Percentiles rank a stretch among this genome's conserved stretches.
Evolutionary conservation across 2,888 invertebrate species (phyloP).

Genomic region (Stomorhina lunata): DNA sequence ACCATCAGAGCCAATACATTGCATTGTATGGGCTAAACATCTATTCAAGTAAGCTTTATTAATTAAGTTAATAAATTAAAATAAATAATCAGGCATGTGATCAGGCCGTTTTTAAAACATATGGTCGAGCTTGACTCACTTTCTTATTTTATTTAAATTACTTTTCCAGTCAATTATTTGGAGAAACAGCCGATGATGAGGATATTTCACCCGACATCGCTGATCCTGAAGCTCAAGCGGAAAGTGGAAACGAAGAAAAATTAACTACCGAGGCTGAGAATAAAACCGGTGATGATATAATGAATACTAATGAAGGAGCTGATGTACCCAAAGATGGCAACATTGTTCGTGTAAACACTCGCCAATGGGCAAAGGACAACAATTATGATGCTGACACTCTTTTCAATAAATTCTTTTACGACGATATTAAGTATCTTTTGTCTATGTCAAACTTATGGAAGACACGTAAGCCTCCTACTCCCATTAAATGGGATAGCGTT

Average conservation of each 20-base stretch:
- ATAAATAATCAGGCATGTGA: too few relatives aligned
- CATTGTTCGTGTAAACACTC: constrained; percentile 86
- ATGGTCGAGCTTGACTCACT: too few relatives aligned
- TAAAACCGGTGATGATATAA: constrained; percentile 80
- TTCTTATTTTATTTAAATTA: not conserved
- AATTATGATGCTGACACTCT: constrained; percentile 91
- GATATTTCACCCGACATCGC: constrained; percentile 98
- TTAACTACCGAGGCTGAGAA: constrained; percentile 24
- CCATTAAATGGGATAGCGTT: constrained; percentile 86
- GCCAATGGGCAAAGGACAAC: constrained; percentile 92
- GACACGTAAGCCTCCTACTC: constrained; percentile 90
- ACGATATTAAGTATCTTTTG: constrained; percentile 96
- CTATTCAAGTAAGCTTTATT: constrained; percentile 90
- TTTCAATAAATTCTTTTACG: constrained; percentile 95
- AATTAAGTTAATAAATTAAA: too few relatives aligned
- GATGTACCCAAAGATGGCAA: constrained; percentile 79
- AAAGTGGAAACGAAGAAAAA: constrained; percentile 20
- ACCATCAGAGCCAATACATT: constrained; percentile 99
- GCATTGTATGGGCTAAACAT: constrained; percentile 99
- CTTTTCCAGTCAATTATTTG: constrained; percentile 92
- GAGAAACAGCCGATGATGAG: constrained; percentile 97
- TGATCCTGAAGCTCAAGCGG: constrained; percentile 91
- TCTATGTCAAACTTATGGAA: constrained; percentile 98
- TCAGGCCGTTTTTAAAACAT: too few relatives aligned
- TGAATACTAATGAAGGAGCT: constrained; percentile 82